Evolutionary conservation across 2,113 vertebrate species (phyloP).

Genomic region (Sinosuthora webbiana): DNA sequence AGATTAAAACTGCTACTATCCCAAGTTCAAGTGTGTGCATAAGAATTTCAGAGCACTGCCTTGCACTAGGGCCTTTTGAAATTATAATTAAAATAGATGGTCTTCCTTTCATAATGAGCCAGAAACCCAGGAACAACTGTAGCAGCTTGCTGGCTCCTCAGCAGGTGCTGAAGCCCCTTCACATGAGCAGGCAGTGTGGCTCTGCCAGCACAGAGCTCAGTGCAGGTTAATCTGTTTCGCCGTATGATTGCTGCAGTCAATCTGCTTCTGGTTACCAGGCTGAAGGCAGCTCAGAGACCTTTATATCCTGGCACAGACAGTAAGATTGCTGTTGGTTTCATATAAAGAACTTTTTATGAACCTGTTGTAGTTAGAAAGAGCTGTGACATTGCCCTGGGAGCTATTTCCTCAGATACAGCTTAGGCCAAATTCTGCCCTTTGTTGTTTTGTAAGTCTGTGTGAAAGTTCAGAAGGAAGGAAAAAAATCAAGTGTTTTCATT

Average conservation of each 20-base stretch:
- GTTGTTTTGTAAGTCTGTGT: background rate
- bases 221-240: background rate
- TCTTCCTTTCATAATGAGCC: background rate
- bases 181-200: background rate
- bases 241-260: background rate
- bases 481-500: background rate
- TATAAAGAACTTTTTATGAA: background rate
- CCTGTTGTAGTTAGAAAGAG: background rate
- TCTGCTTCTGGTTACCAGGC: background rate
- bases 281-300: background rate
- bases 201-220: background rate
- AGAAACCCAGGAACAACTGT: background rate
- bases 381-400: background rate
- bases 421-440: background rate
- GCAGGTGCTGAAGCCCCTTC: background rate
- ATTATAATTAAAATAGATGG: background rate
- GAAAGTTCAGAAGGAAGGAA: background rate
- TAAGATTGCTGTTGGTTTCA: background rate
- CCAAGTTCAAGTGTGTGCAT: background rate
- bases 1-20: background rate
- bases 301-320: background rate
- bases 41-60: background rate
- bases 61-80: background rate
- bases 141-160: background rate
- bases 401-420: background rate